Evolutionary conservation across 2,113 vertebrate species (phyloP), one percentile per base, ranked within the genome.

Genomic region (Rhinoderma darwinii): DNA sequence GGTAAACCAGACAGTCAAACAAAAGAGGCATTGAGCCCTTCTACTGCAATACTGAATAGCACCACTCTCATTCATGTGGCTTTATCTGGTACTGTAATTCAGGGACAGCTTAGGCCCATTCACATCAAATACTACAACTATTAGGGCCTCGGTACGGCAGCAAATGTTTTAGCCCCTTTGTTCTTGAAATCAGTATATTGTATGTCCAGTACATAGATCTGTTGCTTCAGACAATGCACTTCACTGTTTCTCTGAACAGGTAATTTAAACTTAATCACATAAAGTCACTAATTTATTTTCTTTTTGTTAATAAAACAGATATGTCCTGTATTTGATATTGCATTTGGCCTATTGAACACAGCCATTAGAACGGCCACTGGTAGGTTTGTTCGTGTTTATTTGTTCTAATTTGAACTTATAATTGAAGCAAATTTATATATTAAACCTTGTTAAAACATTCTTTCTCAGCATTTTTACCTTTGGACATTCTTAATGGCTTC

Each of bases 301-400:
- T 84, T 41, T 15, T 61, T 39, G 15, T 27, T 43, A 14, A 17
- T 56, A 20, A 81, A 63, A 82, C 11, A 84, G 82, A 32, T 84
- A n/a, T 84, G 82, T 56, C 25, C 82, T 11, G 2, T 59, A 5
- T 54, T 84, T 54, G 50, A 74, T 0, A 6, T 43, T 1, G 68
- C 44, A 8, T 1, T 84, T 8, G 35, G 68, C 11, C 0, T 74
- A 37, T 1, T 41, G 4, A 74, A 74, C 25, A 12, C 70, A 27
- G 47, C 20, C 14, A 4, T 59, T 41, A 35, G 35, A 8, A 0
- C 43, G 12, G 82, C 82, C 7, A 5, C 3, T 4, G 47, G 82
- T 84, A 72, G 11, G 70, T 74, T 73, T 10, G 18, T 50, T 72
- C 35, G 14, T 83, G 15, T 47, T 44, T 56, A 1, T 22, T 2